Percentiles rank a stretch among this genome's conserved stretches.
Evolutionary conservation across 2,888 invertebrate species (phyloP).

Genomic region (Clivina fossor): DNA sequence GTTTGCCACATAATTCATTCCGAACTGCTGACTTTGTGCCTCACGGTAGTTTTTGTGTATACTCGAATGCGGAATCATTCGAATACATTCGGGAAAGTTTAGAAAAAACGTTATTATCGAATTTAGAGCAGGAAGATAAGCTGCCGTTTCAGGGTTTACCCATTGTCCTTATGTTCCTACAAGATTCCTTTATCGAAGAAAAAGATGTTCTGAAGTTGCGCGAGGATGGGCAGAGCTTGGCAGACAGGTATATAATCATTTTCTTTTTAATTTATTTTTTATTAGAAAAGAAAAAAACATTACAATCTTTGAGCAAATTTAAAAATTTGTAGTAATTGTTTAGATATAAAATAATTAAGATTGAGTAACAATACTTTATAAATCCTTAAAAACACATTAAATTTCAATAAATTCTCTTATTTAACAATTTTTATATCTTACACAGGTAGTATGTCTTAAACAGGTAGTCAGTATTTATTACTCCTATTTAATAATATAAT

Average conservation of each 20-base stretch:
- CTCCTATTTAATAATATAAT: too few species aligned
- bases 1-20: constrained; percentile 76
- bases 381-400: too few species aligned
- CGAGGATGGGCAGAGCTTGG: constrained; percentile 86
- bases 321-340: too few species aligned
- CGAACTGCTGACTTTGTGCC: constrained; percentile 84
- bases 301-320: too few species aligned
- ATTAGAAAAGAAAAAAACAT: too few species aligned
- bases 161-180: constrained; percentile 87
- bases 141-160: constrained; percentile 83
- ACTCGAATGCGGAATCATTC: constrained; percentile 87
- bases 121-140: constrained; percentile 88
- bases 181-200: constrained; percentile 80
- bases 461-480: too few species aligned
- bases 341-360: too few species aligned
- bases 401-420: too few species aligned
- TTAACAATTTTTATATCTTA: too few species aligned
- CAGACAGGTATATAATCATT: constrained; percentile 88
- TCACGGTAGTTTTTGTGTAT: constrained; percentile 88
- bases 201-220: constrained; percentile 82
- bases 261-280: too few species aligned
- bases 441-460: too few species aligned
- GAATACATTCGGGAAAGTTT: constrained; percentile 90
- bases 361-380: too few species aligned
- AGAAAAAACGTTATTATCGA: constrained; percentile 86